phyloP scores from a whole-genome alignment of 2,113 vertebrate genomes.

The Taurulus bubalis region DNA sequence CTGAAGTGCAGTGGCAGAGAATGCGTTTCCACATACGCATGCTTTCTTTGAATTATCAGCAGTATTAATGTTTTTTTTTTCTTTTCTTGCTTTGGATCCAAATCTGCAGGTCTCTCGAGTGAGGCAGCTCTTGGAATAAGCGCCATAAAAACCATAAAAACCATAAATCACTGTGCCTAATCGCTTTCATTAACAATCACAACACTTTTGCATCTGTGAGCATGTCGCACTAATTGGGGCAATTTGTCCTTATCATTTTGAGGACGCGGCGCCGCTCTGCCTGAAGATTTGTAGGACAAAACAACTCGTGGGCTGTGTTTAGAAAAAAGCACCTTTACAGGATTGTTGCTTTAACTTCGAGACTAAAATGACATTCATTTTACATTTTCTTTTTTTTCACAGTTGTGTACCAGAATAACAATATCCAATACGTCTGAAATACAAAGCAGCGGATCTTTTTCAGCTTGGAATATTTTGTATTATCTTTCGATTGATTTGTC shows the following conservation, averaged over 20 bases:
- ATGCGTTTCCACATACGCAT: conserved; percentile 5
- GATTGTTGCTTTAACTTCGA: neutral
- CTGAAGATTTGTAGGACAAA: conserved; percentile 74
- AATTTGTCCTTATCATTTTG: conserved; percentile 81
- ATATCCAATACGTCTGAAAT: neutral
- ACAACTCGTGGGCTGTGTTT: conserved; percentile 55
- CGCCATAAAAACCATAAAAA: conserved; percentile 60
- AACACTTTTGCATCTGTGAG: conserved; percentile 78
- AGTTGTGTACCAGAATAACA: neutral
- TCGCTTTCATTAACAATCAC: conserved; percentile 82
- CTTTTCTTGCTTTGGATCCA: conserved; percentile 30
- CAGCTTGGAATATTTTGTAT: neutral
- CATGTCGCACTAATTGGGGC: conserved; percentile 80
- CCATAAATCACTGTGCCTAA: conserved; percentile 78
- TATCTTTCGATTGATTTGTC: neutral
- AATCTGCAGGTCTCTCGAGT: conserved; percentile 66
- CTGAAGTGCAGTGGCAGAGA: conserved; percentile 1
- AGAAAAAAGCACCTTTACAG: neutral
- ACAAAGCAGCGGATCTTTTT: neutral
- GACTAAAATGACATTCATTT: neutral
- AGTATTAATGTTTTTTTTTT: conserved; percentile 41
- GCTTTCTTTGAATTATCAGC: conserved; percentile 55
- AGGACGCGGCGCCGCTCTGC: conserved; percentile 59
- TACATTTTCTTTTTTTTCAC: neutral
- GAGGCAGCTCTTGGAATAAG: conserved; percentile 46